phyloP scores from a whole-genome alignment of 2,888 invertebrate species.

The Lagria hirta region DNA sequence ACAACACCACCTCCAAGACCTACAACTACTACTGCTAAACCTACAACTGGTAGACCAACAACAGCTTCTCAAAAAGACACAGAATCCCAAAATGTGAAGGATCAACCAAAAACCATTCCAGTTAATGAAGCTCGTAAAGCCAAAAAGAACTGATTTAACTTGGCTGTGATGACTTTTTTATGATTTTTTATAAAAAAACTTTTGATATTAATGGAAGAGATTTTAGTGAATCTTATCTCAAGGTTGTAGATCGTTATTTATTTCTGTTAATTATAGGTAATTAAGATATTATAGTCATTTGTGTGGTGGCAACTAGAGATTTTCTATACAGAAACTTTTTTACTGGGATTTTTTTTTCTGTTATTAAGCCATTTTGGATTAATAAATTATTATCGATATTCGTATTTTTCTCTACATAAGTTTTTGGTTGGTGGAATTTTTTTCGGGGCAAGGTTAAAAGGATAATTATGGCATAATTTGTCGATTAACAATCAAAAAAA shows the following conservation, averaged over 20 bases:
- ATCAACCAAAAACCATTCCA: constrained; percentile 45
- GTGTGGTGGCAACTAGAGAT: no score
- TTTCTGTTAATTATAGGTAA: constrained; percentile 4
- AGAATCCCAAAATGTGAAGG: constrained; percentile 54
- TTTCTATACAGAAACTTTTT: no score
- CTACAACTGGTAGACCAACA: constrained; percentile 26
- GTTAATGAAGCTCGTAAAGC: constrained; percentile 18
- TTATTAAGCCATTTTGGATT: no score
- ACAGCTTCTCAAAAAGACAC: constrained; percentile 38
- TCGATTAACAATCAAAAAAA: no score
- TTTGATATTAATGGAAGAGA: background rate
- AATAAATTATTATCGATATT: constrained; percentile 11
- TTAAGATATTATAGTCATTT: no score
- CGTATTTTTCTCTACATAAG: constrained; percentile 6
- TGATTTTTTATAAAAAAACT: background rate
- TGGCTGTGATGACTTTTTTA: constrained; percentile 53
- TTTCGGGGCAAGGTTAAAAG: no score
- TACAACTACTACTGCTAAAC: constrained; percentile 26
- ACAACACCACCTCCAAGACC: constrained; percentile 32
- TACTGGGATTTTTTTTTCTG: no score
- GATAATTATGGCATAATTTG: no score
- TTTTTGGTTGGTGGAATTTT: no score
- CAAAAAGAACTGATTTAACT: constrained; percentile 38
- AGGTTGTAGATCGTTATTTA: constrained; percentile 13
- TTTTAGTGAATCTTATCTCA: no score